Conservation (phyloP, 2,113 vertebrate species). For the Ciconia boyciana region DNA sequence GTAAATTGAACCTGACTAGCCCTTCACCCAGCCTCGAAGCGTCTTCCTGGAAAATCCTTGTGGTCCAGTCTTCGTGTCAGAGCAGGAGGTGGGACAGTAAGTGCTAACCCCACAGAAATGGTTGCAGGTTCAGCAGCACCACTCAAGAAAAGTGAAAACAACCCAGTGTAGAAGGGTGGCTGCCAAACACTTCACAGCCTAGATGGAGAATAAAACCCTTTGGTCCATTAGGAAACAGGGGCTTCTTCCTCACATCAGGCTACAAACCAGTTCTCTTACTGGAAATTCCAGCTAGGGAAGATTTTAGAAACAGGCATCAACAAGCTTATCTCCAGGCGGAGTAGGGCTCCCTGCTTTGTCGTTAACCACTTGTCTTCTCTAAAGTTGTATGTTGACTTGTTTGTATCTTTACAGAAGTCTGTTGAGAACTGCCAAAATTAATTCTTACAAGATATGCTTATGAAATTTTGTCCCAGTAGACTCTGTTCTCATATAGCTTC, state of each 20-base stretch:
- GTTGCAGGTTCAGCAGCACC: neutral
- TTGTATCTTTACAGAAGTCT: neutral
- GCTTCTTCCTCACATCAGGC: neutral
- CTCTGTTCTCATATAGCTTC: constrained; percentile 37
- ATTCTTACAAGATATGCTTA: constrained; percentile 34
- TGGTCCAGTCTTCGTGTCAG: neutral
- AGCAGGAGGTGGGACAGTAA: neutral
- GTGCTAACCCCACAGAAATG: neutral
- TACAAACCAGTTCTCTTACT: neutral
- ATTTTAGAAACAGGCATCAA: neutral
- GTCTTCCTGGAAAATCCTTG: neutral
- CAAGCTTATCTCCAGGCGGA: neutral
- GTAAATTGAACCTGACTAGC: neutral
- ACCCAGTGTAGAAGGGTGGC: neutral
- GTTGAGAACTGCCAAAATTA: constrained; percentile 1
- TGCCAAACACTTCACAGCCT: neutral
- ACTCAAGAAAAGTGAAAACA: neutral
- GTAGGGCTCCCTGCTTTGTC: neutral
- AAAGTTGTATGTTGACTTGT: neutral
- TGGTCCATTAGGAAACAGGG: neutral
- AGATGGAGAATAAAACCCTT: neutral
- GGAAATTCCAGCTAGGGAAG: neutral
- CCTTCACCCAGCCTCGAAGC: neutral
- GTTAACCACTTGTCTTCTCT: neutral
- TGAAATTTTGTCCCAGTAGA: constrained; percentile 10